Evolutionary conservation across 2,888 invertebrate species (phyloP), one percentile per base, ranked within the genome.

Genomic region (Antheraea assamensis): DNA sequence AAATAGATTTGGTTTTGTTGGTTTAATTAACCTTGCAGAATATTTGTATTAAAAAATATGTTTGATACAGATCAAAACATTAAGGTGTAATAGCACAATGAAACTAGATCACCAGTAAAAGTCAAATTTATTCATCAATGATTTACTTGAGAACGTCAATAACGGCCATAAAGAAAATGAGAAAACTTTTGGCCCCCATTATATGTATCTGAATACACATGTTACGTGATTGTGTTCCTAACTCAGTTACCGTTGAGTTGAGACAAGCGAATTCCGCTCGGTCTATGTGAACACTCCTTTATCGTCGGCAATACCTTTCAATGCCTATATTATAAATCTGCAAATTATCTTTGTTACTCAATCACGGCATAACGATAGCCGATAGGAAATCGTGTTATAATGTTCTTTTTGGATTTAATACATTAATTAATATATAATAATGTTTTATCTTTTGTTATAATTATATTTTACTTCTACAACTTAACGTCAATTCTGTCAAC

Each of bases 251-350:
- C 58, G 55, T 47, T 52, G 75, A 73, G 75, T 74, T 76, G 42
- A 75, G 74, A 75, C 42, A 73, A 72, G 73, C 71, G 72, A 78
- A 81, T 78, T 76, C 75, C 74, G 66, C 73, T 71, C 76, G 73
- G 81, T 77, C 71, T 78, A 78, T 74, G 76, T 68, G 68, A 68
- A 68, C 77, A 71, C 75, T 75, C 77, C 78, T 55, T 71, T 71
- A 68, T 35, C 68, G 35, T 68, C 68, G 68, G 68, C 68, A 68
- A 68, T 35, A 21, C 31, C 68, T 35, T 64, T 35, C 35, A 35
- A 35, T n/a, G 35, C 35, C 68, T 35, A 68, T 35, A 68, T 68
- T 68, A 68, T 68, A 68, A 68, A 68, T 21, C 35, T 68, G n/a
- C 68, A n/a, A 35, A 68, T 68, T 68, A 68, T 68, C 68, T 68